Evolutionary conservation across 2,888 invertebrate genomes (phyloP).

Genomic region (Meganola albula): DNA sequence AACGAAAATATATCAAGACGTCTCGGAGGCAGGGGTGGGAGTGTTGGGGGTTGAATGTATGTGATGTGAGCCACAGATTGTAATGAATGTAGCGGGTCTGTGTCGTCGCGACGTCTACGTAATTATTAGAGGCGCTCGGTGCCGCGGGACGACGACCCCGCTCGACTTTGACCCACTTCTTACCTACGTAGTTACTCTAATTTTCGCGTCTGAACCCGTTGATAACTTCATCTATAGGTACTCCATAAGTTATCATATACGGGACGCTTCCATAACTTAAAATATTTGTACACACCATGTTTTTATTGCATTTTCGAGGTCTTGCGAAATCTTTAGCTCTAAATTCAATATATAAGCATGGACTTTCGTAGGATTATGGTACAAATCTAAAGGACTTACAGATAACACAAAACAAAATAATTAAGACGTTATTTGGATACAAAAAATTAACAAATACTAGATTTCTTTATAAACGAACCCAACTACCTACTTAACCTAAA

Average conservation of each 20-base stretch:
- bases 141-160: conserved; percentile 57
- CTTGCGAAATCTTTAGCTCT: too few species aligned
- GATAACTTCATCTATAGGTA: conserved; percentile 49
- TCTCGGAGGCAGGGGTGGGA: conserved; percentile 13
- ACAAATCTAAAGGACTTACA: too few species aligned
- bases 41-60: conserved; percentile 28
- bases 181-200: too few species aligned
- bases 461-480: too few species aligned
- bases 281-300: too few species aligned
- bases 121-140: conserved; percentile 63
- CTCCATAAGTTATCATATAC: conserved; percentile 33
- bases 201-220: conserved; percentile 63
- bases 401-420: too few species aligned
- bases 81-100: conserved; percentile 14
- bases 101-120: conserved; percentile 54
- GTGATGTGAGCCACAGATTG: conserved; percentile 28
- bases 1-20: conserved; percentile 35
- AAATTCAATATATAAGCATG: too few species aligned
- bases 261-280: conserved; percentile 6
- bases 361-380: too few species aligned
- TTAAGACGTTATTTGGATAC: too few species aligned
- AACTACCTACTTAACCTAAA: too few species aligned
- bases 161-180: conserved; percentile 74
- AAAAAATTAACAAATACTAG: too few species aligned
- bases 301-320: too few species aligned